Base-by-base conservation (phyloP, 2,797 vertebrate genomes). In the Synaphobranchus kaupii region DNA sequence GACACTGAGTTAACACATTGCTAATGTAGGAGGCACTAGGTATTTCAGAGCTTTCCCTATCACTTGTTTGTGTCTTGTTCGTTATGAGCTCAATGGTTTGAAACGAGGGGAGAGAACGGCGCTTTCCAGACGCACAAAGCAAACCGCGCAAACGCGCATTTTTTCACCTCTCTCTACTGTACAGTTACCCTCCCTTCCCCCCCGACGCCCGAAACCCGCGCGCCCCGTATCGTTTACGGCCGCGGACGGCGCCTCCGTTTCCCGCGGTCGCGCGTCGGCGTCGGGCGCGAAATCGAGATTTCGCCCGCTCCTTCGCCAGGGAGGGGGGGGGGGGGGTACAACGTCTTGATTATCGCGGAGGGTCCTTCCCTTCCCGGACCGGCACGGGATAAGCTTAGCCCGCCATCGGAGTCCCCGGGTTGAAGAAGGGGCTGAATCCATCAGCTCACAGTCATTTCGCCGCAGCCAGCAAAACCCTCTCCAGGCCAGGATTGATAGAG, bases 361-460 rank as follows among this genome's bases (percentile, higher is more conserved):
- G 22, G 50, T 20, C 48, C 48, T 48, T 22, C 17, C 83, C 28
- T 84, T 17, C 54, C 12, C 20, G 83, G 31, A 84, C 44, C 78
- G 31, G 52, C 56, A 22, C 3, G 17, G 56, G 22, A 81, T 25
- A 52, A 28, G 50, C 48, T 39, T 56, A 83, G 20, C 68, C 34
- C 10, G 63, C 31, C 66, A n/a, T 39, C 39, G 89, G 28, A 91
- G 92, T 81, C 93, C 93, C 94, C 91, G 56, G 94, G 93, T 82
- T 88, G 87, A 84, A 89, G 90, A 89, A 83, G 88, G 92, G 83
- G 91, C 92, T 90, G 92, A 93, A 95, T 94, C 92, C 91, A 94
- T 95, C 93, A 95, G 92, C 91, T 92, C 85, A 90, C 91, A 94
- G 92, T 94, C 94, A 94, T 93, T 93, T 12, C 93, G 93, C 93